These are phyloP conservation scores for Pygocentrus nattereri DNA, from an alignment of 2,797 vertebrate genomes.

Conservation along the genomic window DNA sequence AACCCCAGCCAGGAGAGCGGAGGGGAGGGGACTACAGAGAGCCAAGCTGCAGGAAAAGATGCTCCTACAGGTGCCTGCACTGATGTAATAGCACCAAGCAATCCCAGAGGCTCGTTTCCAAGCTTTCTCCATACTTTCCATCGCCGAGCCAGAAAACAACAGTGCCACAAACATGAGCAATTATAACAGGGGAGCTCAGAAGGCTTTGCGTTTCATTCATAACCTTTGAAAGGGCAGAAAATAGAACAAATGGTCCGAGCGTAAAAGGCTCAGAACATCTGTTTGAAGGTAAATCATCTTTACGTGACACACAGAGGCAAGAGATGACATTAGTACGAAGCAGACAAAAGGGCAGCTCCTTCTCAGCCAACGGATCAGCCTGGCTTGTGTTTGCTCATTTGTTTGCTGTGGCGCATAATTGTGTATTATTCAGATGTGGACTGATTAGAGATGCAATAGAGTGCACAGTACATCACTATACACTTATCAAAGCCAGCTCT, in stretches of 20 bases:
- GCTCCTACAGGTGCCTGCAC: constrained; percentile 60
- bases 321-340: constrained; percentile 64
- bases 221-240: constrained; percentile 75
- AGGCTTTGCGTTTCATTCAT: constrained; percentile 61
- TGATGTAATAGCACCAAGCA: constrained; percentile 48
- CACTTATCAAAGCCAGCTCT: constrained; percentile 14
- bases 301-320: constrained; percentile 70
- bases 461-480: constrained; percentile 31
- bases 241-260: constrained; percentile 69
- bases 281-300: constrained; percentile 78
- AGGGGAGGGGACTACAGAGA: constrained; percentile 47
- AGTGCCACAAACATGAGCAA: constrained; percentile 42
- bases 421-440: constrained; percentile 48
- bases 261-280: constrained; percentile 74
- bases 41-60: constrained; percentile 41
- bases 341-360: constrained; percentile 72
- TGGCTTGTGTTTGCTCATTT: constrained; percentile 62
- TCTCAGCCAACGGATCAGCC: constrained; percentile 62
- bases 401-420: constrained; percentile 51
- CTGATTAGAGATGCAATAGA: constrained; percentile 42
- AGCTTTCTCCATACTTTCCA: constrained; percentile 55
- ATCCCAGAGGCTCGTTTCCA: constrained; percentile 48
- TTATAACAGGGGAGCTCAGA: not conserved
- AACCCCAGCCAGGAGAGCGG: constrained; percentile 63
- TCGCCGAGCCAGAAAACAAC: constrained; percentile 41